Base-by-base conservation (phyloP, 1,140 invertebrate genomes). In the Ctenoplectra terminalis region DNA sequence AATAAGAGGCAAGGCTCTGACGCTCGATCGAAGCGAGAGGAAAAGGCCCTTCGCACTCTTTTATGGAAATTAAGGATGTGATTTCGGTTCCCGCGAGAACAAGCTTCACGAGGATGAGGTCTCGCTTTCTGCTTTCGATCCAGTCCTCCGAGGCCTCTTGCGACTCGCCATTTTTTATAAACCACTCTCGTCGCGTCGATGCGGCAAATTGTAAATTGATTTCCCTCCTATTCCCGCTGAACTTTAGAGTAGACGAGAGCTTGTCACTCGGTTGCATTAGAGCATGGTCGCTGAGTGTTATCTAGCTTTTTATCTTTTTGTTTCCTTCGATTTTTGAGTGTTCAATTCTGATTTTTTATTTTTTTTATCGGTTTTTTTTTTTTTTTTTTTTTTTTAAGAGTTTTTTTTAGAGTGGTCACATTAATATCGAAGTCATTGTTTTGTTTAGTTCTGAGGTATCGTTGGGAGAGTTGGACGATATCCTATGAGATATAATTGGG, bases 21-120 rank as follows among this genome's bases (percentile, higher is more conserved):
- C 63, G 58, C 72, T 83, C 50, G 76, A 76, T 83, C 66, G 75
- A 72, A 63, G 72, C 1, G 54, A 13, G 56, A 46, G 34, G 17
- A 58, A 63, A 66, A 58, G 43, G 34, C 37, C 48, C 70, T 66
- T 75, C 81, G 63, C 85, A 69, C 81, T 86, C 72, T 82, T 89
- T 87, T 86, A 91, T 91, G 90, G 86, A 90, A 90, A 91, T 90
- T 88, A 87, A 90, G 87, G 83, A 89, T 87, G 85, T 84, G 87
- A 90, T 90, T 90, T 90, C 67, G 66, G 61, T 84, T 84, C 74
- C 83, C 82, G 52, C 40, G 76, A 76, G 85, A 84, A 70, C 85
- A 76, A 52, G 72, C 72, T 48, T 71, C 75, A 83, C 77, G 54
- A 67, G 50, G 40, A 83, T 81, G 54, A 67, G 50, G 40, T 56